Base-by-base conservation (phyloP, 92 coral and sea anemone genomes). In the Metridium senile region DNA sequence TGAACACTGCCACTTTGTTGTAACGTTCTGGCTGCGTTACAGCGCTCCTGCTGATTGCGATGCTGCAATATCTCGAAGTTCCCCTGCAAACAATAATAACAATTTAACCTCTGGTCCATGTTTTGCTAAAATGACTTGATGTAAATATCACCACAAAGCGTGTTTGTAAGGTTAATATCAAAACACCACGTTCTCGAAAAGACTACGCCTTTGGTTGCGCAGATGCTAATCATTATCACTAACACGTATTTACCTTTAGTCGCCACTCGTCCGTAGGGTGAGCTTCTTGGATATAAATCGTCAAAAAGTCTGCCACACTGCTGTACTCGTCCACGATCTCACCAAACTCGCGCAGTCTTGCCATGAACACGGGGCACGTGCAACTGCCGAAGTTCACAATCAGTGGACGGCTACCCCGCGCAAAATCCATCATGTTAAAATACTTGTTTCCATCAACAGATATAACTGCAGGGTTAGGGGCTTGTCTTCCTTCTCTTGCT, bases 341-440 rank as follows among this genome's bases (percentile, higher is more conserved):
- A 46, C 84, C 84, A 59, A 96, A 96, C 80, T 90, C 90, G 74
- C 68, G 82, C 88, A 86, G 78, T 71, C 91, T 89, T 58, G 93
- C 92, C 92, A 94, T 85, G 35, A 96, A 96, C 51, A 94, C 96
- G 13, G 99, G 99, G 76, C 99, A 96, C 51, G 96, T 89, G 73
- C 93, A 87, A 56, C 99, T 96, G 63, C 99, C 91, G 63, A 96
- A 92, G 81, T 93, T 96, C 54, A 96, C 82, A 19, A 96, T 91
- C 17, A 96, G 89, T 26, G 99, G 99, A 30, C 99, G 93, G 62
- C 85, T 79, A 19, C 89, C 89, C 32, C 79, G 80, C 74, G 84
- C 87, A 35, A 89, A 76, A 39, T 88, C 97, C 47, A 89, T 77
- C 27, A 96, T 86, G 26, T 80, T 89, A 47, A 74, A 75, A 39